Percentiles rank a stretch among this genome's conserved stretches.
Evolutionary conservation across 2,888 invertebrate species (phyloP).

Genomic region (Nipponacmea schrenckii): DNA sequence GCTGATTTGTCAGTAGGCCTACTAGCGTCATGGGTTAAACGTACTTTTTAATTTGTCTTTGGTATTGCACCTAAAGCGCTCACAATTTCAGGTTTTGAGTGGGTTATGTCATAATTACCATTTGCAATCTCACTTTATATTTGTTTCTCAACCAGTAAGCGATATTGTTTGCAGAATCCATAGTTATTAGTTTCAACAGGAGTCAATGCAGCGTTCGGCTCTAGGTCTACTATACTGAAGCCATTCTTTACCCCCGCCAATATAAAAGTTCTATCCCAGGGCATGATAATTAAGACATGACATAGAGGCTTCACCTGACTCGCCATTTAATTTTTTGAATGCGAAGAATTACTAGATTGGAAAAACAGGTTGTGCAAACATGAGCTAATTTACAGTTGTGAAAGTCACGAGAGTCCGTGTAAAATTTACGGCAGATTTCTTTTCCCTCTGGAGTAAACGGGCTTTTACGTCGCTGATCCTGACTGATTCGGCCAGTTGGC

Average conservation of each 20-base stretch:
- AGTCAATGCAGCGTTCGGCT: not conserved
- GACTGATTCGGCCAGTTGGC: not conserved
- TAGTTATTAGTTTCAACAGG: constrained; percentile 18
- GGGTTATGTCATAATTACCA: not conserved
- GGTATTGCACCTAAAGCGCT: constrained; percentile 1
- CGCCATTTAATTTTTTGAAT: constrained; percentile 13
- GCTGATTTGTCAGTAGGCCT: no score
- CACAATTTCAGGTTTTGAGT: not conserved
- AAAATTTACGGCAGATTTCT: constrained; percentile 24
- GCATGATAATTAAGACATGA: not conserved
- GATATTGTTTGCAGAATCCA: constrained; percentile 14
- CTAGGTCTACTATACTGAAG: constrained; percentile 18
- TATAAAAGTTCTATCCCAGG: constrained; percentile 13
- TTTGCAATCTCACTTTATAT: no score
- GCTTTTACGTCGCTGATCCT: constrained; percentile 9
- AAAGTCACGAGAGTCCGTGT: constrained; percentile 17
- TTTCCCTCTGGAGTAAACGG: constrained; percentile 21
- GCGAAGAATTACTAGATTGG: not conserved
- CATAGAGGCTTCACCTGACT: not conserved
- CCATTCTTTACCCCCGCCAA: constrained; percentile 16
- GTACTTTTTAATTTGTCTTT: not conserved
- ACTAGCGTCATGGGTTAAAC: not conserved
- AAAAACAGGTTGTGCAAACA: constrained; percentile 17
- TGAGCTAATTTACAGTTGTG: constrained; percentile 20
- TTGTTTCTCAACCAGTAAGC: no score